These are phyloP conservation scores for Oncorhynchus masou DNA, from an alignment of 2,113 vertebrate species.

Conservation along the genomic window DNA sequence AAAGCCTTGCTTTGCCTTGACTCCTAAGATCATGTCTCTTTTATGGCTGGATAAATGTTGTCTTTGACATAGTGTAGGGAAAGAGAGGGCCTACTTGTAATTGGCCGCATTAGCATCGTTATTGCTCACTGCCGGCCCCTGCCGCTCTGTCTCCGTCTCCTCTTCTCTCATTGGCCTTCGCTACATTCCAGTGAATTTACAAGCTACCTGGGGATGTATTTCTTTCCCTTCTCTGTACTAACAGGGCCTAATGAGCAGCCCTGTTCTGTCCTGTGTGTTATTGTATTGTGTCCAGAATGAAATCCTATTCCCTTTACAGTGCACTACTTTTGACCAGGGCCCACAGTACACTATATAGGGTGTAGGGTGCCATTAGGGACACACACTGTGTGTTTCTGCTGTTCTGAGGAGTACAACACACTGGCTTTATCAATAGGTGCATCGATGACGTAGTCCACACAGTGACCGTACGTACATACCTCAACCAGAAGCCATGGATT, in stretches of 20 bases:
- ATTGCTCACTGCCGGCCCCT: slow-evolving; percentile 35
- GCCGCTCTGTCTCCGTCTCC: slow-evolving; percentile 27
- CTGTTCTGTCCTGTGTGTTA: slow-evolving; percentile 2
- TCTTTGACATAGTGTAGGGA: slow-evolving; percentile 49
- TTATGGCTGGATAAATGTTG: slow-evolving; percentile 69
- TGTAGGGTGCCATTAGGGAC: background rate
- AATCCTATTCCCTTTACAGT: background rate
- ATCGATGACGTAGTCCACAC: too few relatives aligned
- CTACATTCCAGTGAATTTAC: slow-evolving; percentile 62
- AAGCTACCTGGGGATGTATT: slow-evolving; percentile 43
- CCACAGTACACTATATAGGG: slow-evolving; percentile 21
- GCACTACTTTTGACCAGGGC: slow-evolving; percentile 7
- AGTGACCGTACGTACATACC: too few relatives aligned
- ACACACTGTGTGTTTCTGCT: too few relatives aligned
- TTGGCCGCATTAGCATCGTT: slow-evolving; percentile 67
- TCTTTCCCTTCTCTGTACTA: slow-evolving; percentile 31
- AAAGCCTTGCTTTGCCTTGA: slow-evolving; percentile 50
- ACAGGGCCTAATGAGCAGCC: slow-evolving; percentile 45
- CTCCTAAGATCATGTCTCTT: slow-evolving; percentile 63
- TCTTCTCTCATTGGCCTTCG: slow-evolving; percentile 43
- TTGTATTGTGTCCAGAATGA: slow-evolving; percentile 29
- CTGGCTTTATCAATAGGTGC: too few relatives aligned
- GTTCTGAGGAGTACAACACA: too few relatives aligned
- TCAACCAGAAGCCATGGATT: too few relatives aligned
- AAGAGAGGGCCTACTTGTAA: slow-evolving; percentile 49